Conservation (phyloP, 2,888 invertebrate species). For the Rhingia rostrata region DNA sequence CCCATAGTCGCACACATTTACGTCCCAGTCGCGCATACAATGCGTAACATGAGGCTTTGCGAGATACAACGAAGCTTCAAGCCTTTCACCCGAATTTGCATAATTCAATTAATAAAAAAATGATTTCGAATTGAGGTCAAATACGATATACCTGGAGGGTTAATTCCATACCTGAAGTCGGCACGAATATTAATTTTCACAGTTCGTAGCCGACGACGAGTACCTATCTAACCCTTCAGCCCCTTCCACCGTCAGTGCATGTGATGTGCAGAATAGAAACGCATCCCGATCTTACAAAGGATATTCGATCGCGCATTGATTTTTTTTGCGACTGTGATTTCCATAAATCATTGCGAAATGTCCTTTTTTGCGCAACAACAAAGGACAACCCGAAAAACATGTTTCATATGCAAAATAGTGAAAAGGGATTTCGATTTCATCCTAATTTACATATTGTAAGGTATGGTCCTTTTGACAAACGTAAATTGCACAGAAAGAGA, state of each 20-base stretch:
- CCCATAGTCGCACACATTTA: slow-evolving; percentile 56
- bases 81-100: slow-evolving; percentile 74
- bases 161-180: slow-evolving; percentile 65
- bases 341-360: slow-evolving; percentile 68
- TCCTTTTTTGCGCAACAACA: slow-evolving; percentile 41
- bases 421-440: slow-evolving; percentile 69
- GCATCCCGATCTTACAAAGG: slow-evolving; percentile 47
- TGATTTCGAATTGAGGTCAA: slow-evolving; percentile 54
- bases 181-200: slow-evolving; percentile 61
- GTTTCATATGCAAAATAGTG: slow-evolving; percentile 59
- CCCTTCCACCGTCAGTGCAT: slow-evolving; percentile 2
- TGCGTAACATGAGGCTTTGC: slow-evolving; percentile 54
- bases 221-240: background rate
- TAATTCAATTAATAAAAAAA: slow-evolving; percentile 72
- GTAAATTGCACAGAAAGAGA: background rate
- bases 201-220: slow-evolving; percentile 17
- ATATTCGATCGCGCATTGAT: slow-evolving; percentile 65
- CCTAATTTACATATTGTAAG: slow-evolving; percentile 70
- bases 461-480: slow-evolving; percentile 42
- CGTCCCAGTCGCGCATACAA: slow-evolving; percentile 1
- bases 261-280: slow-evolving; percentile 5
- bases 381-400: slow-evolving; percentile 1
- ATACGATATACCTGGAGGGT: slow-evolving; percentile 67
- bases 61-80: slow-evolving; percentile 23
- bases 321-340: slow-evolving; percentile 18